phyloP scores from a whole-genome alignment of 2,113 vertebrate species.

The Vimba vimba region DNA sequence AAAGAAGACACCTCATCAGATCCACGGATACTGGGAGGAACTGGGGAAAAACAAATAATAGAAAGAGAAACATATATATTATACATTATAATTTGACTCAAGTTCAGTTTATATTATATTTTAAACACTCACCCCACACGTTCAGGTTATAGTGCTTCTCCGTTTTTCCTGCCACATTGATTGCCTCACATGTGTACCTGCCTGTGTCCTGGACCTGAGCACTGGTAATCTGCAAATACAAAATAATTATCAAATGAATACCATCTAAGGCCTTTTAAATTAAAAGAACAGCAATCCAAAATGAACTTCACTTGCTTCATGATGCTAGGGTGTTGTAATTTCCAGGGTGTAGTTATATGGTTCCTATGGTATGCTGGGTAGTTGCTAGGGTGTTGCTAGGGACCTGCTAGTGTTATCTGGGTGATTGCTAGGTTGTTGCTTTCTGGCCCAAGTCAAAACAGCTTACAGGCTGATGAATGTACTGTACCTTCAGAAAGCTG shows the following conservation, averaged over 20 bases:
- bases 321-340: not conserved
- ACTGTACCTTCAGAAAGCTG: slow-evolving; percentile 85
- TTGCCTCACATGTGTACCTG: slow-evolving; percentile 94
- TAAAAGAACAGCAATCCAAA: not conserved
- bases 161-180: slow-evolving; percentile 92
- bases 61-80: not conserved
- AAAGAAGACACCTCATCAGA: slow-evolving; percentile 80
- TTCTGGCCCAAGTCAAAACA: not conserved
- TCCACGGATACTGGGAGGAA: slow-evolving; percentile 85
- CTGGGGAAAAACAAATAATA: slow-evolving; percentile 65
- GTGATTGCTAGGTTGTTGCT: not conserved
- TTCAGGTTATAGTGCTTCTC: slow-evolving; percentile 97
- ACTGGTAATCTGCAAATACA: slow-evolving; percentile 78
- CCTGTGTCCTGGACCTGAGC: slow-evolving; percentile 89
- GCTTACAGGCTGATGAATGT: not conserved
- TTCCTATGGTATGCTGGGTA: not conserved
- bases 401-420: too few relatives aligned
- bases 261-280: not conserved
- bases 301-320: not conserved
- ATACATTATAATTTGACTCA: not conserved
- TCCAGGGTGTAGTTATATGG: not conserved
- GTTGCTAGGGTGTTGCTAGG: not conserved
- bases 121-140: slow-evolving; percentile 87
- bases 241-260: not conserved
- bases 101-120: not conserved